phyloP scores from a whole-genome alignment of 1,140 invertebrate species.

The Zaprionus capensis region DNA sequence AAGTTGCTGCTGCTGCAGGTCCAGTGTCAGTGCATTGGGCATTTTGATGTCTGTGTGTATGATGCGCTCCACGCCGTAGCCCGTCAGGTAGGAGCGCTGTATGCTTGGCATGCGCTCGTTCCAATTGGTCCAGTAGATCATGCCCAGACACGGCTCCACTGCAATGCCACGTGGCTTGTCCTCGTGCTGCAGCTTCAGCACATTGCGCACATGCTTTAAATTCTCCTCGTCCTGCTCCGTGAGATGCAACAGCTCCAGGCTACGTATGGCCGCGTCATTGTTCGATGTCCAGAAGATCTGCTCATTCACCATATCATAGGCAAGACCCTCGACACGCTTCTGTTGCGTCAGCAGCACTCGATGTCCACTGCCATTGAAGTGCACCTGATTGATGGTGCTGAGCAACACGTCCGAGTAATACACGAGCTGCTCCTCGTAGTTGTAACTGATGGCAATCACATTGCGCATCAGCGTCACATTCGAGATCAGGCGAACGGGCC shows the following conservation, averaged over 20 bases:
- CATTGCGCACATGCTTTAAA: constrained; percentile 85
- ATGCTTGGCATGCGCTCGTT: constrained; percentile 90
- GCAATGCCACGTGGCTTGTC: constrained; percentile 94
- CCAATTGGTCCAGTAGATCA: constrained; percentile 95
- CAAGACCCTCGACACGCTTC: constrained; percentile 93
- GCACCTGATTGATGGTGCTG: constrained; percentile 92
- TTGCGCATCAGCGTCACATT: constrained; percentile 89
- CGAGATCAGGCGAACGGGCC: constrained; percentile 90
- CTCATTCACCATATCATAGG: constrained; percentile 88
- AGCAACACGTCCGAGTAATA: constrained; percentile 95
- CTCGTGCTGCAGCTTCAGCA: constrained; percentile 88
- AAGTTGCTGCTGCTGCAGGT: constrained; percentile 89
- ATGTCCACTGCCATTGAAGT: constrained; percentile 92
- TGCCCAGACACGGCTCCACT: constrained; percentile 90
- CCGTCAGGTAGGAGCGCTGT: constrained; percentile 89
- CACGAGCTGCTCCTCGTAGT: constrained; percentile 88
- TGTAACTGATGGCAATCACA: constrained; percentile 93
- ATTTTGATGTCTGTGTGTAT: constrained; percentile 91
- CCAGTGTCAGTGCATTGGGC: constrained; percentile 92
- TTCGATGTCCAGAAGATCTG: constrained; percentile 94
- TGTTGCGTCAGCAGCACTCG: constrained; percentile 89
- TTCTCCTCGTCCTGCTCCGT: constrained; percentile 79
- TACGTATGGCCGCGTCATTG: constrained; percentile 90
- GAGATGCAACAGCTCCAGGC: constrained; percentile 85
- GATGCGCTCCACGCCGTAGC: constrained; percentile 88